These are phyloP conservation scores for Dolichopus griseipennis DNA, from an alignment of 2,888 invertebrate species.

Conservation along the genomic window DNA sequence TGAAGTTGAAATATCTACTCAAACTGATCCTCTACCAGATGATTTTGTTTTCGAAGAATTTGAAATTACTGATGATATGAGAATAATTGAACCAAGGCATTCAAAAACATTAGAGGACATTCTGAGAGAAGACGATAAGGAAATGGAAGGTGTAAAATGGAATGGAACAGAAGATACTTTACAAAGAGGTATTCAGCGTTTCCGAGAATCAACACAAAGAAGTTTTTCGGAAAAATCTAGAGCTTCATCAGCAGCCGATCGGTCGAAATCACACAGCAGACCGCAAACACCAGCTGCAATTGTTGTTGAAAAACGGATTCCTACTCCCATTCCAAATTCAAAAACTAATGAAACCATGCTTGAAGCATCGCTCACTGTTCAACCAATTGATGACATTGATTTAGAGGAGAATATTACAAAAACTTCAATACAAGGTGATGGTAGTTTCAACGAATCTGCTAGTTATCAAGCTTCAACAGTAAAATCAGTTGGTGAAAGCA, in stretches of 20 bases:
- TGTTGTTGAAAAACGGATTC: constrained; percentile 51
- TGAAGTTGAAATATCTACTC: constrained; percentile 71
- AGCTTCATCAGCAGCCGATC: constrained; percentile 49
- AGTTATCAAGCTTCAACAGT: constrained; percentile 30
- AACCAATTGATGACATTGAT: constrained; percentile 52
- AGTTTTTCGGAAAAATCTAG: constrained; percentile 51
- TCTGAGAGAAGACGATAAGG: constrained; percentile 32
- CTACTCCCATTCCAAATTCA: constrained; percentile 52
- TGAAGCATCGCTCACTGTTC: constrained; percentile 57
- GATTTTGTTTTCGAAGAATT: constrained; percentile 59
- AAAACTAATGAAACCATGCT: constrained; percentile 52
- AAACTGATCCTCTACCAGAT: constrained; percentile 76
- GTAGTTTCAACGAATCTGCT: neutral
- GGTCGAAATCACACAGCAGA: constrained; percentile 50
- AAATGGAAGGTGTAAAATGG: constrained; percentile 29
- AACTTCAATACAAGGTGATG: constrained; percentile 24
- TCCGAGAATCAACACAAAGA: constrained; percentile 49
- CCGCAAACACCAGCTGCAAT: constrained; percentile 54
- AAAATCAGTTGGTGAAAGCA: neutral
- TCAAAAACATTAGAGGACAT: constrained; percentile 39
- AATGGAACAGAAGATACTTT: constrained; percentile 47
- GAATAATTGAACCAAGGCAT: constrained; percentile 37
- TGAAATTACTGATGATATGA: constrained; percentile 42
- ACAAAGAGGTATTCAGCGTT: constrained; percentile 45
- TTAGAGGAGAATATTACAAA: constrained; percentile 29